Evolutionary conservation across 2,113 vertebrate genomes (phyloP).

Genomic region (Cavia aperea): DNA sequence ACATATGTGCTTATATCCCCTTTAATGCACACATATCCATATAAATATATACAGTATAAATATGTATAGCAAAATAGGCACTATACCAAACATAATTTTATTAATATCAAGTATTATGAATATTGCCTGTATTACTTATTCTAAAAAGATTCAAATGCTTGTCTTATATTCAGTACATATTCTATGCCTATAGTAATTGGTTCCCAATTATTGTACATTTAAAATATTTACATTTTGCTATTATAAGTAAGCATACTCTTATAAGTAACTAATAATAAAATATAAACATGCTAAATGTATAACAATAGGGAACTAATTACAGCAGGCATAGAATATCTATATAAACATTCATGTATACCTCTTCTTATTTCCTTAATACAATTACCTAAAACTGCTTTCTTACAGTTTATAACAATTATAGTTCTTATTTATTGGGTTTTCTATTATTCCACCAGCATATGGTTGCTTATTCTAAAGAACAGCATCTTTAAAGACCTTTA

Average conservation of each 20-base stretch:
- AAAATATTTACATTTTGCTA: neutral
- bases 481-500: neutral
- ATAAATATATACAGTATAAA: neutral
- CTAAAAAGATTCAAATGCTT: neutral
- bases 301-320: neutral
- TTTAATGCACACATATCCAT: neutral
- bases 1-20: neutral
- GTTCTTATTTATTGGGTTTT: constrained; percentile 30
- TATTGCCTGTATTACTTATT: constrained; percentile 10
- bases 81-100: neutral
- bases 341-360: neutral
- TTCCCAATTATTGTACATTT: neutral
- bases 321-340: neutral
- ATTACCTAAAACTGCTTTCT: constrained; percentile 40
- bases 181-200: neutral
- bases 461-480: neutral
- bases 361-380: neutral
- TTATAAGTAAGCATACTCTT: neutral
- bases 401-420: constrained; percentile 13
- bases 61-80: neutral
- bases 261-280: neutral
- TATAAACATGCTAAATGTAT: neutral
- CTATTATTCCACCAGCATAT: neutral
- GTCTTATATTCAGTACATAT: neutral
- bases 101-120: neutral